Conservation (phyloP, 2,888 invertebrate genomes). For the Temnothorax unifasciatus region DNA sequence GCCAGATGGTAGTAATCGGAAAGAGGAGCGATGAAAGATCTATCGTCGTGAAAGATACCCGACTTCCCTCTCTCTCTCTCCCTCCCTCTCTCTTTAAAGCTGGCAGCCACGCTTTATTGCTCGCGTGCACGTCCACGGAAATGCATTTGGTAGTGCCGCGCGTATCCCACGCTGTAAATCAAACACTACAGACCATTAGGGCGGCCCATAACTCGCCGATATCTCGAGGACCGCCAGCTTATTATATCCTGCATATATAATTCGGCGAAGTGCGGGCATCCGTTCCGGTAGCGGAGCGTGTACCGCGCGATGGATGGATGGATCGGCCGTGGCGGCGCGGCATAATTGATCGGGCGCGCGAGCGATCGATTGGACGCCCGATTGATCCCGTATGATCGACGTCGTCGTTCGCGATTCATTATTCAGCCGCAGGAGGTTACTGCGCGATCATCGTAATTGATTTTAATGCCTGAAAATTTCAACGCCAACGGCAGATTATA, state of each 20-base stretch:
- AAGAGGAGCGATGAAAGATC: conserved; percentile 54
- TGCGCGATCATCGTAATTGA: conserved; percentile 54
- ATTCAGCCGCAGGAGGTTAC: conserved; percentile 53
- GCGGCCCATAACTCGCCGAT: conserved; percentile 85
- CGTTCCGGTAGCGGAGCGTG: conserved; percentile 67
- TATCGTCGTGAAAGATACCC: conserved; percentile 39
- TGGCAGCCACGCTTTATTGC: conserved; percentile 47
- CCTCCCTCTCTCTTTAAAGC: conserved; percentile 3
- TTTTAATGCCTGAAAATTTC: conserved; percentile 56
- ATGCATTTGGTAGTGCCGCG: conserved; percentile 71
- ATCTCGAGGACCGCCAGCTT: conserved; percentile 85
- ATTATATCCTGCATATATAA: conserved; percentile 86
- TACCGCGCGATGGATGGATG: conserved; percentile 63
- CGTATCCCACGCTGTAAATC: conserved; percentile 84
- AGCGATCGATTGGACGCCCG: conserved; percentile 56
- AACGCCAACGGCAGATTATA: conserved; percentile 55
- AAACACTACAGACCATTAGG: conserved; percentile 85
- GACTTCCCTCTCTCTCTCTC: conserved; percentile 24
- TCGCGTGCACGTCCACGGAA: conserved; percentile 63
- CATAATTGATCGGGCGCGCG: conserved; percentile 51
- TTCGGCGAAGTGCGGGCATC: conserved; percentile 76
- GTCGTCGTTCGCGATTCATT: conserved; percentile 55
- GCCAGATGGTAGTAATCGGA: conserved; percentile 45
- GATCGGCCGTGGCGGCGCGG: conserved; percentile 51
- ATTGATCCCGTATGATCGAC: conserved; percentile 66